Evolutionary conservation across 2,888 invertebrate species (phyloP).

Genomic region (Ichneumoninae sp.): DNA sequence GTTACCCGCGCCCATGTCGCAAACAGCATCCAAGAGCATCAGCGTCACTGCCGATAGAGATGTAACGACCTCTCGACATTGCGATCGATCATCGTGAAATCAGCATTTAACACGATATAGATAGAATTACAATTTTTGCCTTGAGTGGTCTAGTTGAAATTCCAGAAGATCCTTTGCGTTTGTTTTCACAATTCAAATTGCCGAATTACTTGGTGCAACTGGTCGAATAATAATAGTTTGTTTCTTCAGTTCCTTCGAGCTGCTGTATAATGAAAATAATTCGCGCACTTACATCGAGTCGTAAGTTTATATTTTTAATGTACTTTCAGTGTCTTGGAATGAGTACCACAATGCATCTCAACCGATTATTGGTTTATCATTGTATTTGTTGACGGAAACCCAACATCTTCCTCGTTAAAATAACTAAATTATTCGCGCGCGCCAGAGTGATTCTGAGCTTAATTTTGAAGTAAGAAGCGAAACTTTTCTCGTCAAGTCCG

Average conservation of each 20-base stretch:
- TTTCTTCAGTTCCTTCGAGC: background rate
- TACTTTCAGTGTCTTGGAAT: background rate
- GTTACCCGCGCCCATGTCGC: conserved; percentile 35
- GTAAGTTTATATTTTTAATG: background rate
- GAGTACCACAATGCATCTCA: background rate
- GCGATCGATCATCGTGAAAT: conserved; percentile 44
- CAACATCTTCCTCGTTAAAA: background rate
- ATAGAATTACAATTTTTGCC: background rate
- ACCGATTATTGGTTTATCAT: background rate
- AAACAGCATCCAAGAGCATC: too few relatives aligned
- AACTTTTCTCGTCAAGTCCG: too few relatives aligned
- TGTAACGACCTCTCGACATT: background rate
- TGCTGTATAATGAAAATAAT: background rate
- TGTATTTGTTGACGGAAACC: background rate
- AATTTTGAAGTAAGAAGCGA: too few relatives aligned
- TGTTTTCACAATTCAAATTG: background rate
- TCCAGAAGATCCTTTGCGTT: background rate
- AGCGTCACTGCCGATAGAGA: background rate
- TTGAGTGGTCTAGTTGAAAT: background rate
- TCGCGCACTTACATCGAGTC: background rate
- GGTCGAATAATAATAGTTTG: background rate
- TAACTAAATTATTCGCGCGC: background rate
- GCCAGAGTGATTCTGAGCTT: too few relatives aligned
- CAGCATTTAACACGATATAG: conserved; percentile 31
- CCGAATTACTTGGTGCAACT: background rate